A percentile compares a stretch with the other conserved stretches of the same genome.
Evolutionary conservation across 2,797 vertebrate species (phyloP).

Genomic region (Acanthurus lineatus): DNA sequence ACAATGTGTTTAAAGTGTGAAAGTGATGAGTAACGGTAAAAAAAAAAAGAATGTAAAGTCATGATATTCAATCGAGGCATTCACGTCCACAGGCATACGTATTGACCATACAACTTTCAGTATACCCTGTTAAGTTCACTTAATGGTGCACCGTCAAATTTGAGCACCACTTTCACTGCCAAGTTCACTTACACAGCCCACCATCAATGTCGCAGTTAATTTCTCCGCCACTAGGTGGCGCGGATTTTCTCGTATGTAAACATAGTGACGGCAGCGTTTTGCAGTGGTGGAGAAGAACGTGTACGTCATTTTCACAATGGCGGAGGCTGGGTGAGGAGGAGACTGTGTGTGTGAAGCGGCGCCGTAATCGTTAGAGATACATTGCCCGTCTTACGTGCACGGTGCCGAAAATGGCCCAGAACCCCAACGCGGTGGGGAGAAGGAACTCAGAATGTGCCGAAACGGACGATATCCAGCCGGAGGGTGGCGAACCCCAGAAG

Average conservation of each 20-base stretch:
- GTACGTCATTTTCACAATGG: slow-evolving; percentile 91
- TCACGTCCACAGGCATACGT: too few relatives aligned
- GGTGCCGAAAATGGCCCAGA: slow-evolving; percentile 86
- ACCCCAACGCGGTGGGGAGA: slow-evolving; percentile 80
- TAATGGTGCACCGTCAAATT: too few relatives aligned
- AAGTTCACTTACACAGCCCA: neutral
- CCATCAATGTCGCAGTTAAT: slow-evolving; percentile 23
- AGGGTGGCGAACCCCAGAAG: slow-evolving; percentile 80
- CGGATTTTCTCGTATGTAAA: slow-evolving; percentile 82
- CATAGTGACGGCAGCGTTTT: slow-evolving; percentile 87
- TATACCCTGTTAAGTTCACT: neutral
- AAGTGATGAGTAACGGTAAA: neutral
- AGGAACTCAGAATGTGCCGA: slow-evolving; percentile 75
- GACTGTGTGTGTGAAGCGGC: slow-evolving; percentile 81
- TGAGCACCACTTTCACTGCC: neutral
- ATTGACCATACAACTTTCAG: neutral
- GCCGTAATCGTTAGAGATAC: slow-evolving; percentile 77
- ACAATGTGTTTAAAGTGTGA: neutral
- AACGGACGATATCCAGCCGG: slow-evolving; percentile 62
- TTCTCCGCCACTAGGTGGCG: slow-evolving; percentile 71
- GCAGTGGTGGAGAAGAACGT: slow-evolving; percentile 87
- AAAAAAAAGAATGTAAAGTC: neutral
- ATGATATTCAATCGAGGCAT: neutral
- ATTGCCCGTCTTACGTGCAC: slow-evolving; percentile 74
- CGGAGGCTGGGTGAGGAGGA: slow-evolving; percentile 89